Evolutionary conservation across 1,140 invertebrate genomes (phyloP).

Genomic region (Hylyphantes graminicola): DNA sequence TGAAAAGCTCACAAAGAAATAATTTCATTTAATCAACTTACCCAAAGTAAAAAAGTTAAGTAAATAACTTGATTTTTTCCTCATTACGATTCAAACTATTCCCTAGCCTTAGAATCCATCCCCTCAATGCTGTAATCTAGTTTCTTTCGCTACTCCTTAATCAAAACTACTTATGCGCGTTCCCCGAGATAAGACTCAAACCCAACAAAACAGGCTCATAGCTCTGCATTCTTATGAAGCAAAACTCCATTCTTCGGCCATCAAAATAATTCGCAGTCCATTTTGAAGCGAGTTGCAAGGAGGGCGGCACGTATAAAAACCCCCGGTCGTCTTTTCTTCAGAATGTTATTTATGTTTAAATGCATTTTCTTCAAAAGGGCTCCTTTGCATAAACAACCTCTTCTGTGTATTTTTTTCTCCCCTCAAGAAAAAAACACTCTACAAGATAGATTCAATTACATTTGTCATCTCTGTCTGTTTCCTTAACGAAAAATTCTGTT

Average conservation of each 20-base stretch:
- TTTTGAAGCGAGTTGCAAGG: constrained; percentile 20
- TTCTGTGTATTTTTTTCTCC: not conserved
- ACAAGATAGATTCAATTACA: constrained; percentile 57
- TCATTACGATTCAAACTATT: too few relatives aligned
- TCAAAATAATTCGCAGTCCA: constrained; percentile 39
- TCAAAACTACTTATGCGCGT: constrained; percentile 21
- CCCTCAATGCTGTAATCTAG: constrained; percentile 13
- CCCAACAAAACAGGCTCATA: constrained; percentile 33
- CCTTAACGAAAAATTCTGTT: constrained; percentile 41
- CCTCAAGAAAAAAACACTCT: not conserved
- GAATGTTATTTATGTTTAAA: constrained; percentile 54
- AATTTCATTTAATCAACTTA: too few relatives aligned
- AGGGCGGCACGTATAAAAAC: constrained; percentile 17
- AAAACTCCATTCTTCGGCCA: constrained; percentile 28
- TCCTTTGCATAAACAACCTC: constrained; percentile 37
- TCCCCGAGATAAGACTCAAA: constrained; percentile 11
- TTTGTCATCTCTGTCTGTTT: constrained; percentile 51
- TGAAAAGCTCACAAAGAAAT: too few relatives aligned
- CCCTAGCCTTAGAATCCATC: constrained; percentile 4
- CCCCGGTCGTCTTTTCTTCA: constrained; percentile 15
- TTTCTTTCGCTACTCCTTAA: not conserved
- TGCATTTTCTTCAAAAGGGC: constrained; percentile 32
- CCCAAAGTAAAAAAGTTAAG: too few relatives aligned
- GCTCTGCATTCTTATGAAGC: constrained; percentile 49
- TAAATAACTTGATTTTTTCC: too few relatives aligned